phyloP scores from a whole-genome alignment of 2,797 vertebrate genomes.

The Otus scops region DNA sequence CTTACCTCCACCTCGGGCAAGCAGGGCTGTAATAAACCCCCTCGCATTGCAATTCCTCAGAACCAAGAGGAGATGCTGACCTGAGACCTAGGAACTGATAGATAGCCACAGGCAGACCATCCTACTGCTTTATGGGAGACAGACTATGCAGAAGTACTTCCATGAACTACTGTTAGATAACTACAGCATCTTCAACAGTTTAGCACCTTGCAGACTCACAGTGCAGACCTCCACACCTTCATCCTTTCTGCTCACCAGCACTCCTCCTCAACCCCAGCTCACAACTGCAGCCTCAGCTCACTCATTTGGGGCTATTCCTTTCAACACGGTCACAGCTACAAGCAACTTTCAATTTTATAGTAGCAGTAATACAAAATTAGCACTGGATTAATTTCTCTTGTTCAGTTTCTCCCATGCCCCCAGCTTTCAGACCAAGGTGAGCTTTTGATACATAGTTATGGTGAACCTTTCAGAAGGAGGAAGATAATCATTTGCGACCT shows the following conservation, averaged over 20 bases:
- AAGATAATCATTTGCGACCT: conserved; percentile 5
- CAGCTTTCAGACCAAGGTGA: conserved; percentile 55
- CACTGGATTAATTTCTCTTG: background rate
- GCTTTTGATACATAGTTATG: conserved; percentile 14
- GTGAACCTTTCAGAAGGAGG: background rate
- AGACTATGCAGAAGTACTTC: background rate
- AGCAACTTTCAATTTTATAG: background rate
- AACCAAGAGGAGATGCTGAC: background rate
- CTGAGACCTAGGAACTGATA: background rate
- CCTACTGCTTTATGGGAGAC: background rate
- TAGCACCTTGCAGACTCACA: background rate
- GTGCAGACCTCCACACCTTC: background rate
- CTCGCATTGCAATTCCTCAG: accelerated
- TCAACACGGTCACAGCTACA: background rate
- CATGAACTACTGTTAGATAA: background rate
- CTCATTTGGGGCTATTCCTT: background rate
- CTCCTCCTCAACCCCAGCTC: background rate
- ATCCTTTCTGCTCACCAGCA: background rate
- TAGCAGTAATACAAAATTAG: background rate
- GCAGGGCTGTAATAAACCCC: background rate
- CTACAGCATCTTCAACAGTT: background rate
- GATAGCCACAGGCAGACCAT: no score
- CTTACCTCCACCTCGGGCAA: background rate
- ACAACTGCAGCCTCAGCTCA: background rate
- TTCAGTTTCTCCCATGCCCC: background rate